Conservation (phyloP, 2,113 vertebrate species). For the Pelusios castaneus region DNA sequence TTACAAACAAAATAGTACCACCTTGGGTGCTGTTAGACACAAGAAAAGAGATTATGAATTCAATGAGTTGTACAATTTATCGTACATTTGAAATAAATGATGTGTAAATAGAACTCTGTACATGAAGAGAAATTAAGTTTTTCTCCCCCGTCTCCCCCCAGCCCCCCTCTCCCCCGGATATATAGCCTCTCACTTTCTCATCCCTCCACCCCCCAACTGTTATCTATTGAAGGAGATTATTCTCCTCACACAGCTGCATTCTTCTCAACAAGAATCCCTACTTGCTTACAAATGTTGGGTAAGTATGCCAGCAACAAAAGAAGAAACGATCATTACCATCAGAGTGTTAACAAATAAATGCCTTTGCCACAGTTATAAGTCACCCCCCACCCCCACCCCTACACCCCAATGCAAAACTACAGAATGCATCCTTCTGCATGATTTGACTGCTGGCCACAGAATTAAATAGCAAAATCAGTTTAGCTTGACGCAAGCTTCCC, state of each 20-base stretch:
- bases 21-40: not conserved
- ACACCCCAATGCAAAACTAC: slow-evolving; percentile 57
- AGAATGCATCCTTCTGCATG: slow-evolving; percentile 63
- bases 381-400: too few relatives aligned
- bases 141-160: slow-evolving; percentile 1
- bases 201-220: not conserved
- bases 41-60: not conserved
- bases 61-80: not conserved
- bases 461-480: slow-evolving; percentile 78
- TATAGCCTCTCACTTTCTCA: not conserved
- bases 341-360: slow-evolving; percentile 74
- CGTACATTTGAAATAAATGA: not conserved
- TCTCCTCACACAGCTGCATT: not conserved
- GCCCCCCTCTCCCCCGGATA: not conserved
- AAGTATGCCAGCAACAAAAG: slow-evolving; percentile 37
- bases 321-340: slow-evolving; percentile 42
- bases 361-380: slow-evolving; percentile 53
- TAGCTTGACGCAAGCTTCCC: slow-evolving; percentile 66
- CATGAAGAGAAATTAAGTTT: not conserved
- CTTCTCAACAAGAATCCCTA: slow-evolving; percentile 45
- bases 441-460: slow-evolving; percentile 65
- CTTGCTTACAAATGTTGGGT: slow-evolving; percentile 43
- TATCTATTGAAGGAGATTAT: slow-evolving; percentile 33
- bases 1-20: not conserved
- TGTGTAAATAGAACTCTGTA: not conserved